These are phyloP conservation scores for Zophobas morio DNA, from an alignment of 1,140 invertebrate genomes.

Conservation along the genomic window DNA sequence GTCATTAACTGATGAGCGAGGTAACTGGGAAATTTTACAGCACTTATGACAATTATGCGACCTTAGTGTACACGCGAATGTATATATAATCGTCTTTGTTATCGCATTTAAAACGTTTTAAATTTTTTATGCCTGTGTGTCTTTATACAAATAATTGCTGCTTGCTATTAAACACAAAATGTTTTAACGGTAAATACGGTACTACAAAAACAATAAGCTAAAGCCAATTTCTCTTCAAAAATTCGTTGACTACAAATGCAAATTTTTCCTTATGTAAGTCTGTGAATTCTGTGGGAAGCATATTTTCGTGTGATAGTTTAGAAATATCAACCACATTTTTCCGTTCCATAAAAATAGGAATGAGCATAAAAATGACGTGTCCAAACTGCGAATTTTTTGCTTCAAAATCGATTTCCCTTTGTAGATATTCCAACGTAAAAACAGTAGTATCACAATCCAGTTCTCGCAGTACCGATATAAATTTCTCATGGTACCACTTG, in stretches of 20 bases:
- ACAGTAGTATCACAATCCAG: neutral
- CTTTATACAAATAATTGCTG: no score
- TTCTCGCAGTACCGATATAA: constrained; percentile 60
- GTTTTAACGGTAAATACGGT: no score
- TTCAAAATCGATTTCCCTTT: neutral
- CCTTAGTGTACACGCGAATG: no score
- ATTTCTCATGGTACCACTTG: constrained; percentile 70
- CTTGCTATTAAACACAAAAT: no score
- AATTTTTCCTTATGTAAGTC: neutral
- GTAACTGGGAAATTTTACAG: no score
- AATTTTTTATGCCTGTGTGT: no score
- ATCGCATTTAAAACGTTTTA: no score
- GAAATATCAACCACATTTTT: neutral
- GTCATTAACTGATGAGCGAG: no score
- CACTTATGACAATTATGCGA: no score
- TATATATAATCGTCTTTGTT: no score
- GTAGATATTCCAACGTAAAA: constrained; percentile 10
- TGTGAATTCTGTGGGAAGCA: neutral
- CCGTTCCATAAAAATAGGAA: neutral
- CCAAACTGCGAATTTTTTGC: neutral
- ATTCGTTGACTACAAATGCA: neutral
- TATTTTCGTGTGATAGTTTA: neutral
- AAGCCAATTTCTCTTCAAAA: no score
- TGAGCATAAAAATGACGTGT: neutral
- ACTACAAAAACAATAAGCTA: no score